Evolutionary conservation across 2,797 vertebrate genomes (phyloP).

Genomic region (Sebastes iracundus): DNA sequence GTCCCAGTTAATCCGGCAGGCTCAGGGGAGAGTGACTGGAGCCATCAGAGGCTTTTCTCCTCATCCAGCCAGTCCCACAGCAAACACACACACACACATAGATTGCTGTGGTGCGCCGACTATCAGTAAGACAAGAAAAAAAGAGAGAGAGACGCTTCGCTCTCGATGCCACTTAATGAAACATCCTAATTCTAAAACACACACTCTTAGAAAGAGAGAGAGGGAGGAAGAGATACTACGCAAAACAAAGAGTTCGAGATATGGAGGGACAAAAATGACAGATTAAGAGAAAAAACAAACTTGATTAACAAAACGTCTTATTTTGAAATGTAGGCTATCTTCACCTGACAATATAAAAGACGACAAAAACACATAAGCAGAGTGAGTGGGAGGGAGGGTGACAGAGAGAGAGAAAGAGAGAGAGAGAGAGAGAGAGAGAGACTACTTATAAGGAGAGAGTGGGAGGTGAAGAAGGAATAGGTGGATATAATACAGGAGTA

Average conservation of each 20-base stretch:
- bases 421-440: background rate
- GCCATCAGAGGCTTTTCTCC: slow-evolving; percentile 73
- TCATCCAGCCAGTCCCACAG: slow-evolving; percentile 49
- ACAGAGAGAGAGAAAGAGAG: background rate
- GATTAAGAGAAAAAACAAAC: background rate
- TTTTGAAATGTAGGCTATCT: slow-evolving; percentile 3
- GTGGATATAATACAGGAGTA: slow-evolving; percentile 17
- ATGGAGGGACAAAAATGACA: background rate
- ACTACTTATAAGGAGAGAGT: slow-evolving; percentile 31
- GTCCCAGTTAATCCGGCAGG: slow-evolving; percentile 71
- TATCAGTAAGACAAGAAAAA: slow-evolving; percentile 41
- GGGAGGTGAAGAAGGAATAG: slow-evolving; percentile 43
- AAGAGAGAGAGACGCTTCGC: slow-evolving; percentile 19
- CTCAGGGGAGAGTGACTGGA: slow-evolving; percentile 72
- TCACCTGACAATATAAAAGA: slow-evolving; percentile 25
- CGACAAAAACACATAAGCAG: slow-evolving; percentile 1
- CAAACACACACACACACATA: slow-evolving; percentile 2
- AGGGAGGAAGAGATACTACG: background rate
- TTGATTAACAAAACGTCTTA: background rate
- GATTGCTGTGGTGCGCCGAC: background rate
- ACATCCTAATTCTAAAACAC: slow-evolving; percentile 29
- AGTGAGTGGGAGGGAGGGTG: slow-evolving; percentile 33
- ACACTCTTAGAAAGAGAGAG: background rate
- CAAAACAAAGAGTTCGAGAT: background rate
- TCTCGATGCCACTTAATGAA: slow-evolving; percentile 40